Evolutionary conservation across 1,140 invertebrate genomes (phyloP), one percentile per base, ranked within the genome.

Genomic region (Polyergus mexicanus): DNA sequence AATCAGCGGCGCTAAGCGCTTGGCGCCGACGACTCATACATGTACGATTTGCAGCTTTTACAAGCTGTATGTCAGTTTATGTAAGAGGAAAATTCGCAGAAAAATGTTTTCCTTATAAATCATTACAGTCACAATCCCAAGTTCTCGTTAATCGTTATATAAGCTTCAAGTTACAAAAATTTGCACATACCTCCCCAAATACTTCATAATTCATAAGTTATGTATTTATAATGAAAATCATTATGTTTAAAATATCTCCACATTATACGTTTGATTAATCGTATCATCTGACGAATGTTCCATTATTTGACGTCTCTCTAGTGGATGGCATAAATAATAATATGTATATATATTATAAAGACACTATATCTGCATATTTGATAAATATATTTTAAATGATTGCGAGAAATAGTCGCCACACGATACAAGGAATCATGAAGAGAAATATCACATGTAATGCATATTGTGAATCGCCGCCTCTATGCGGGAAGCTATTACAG

Each of bases 1-100:
- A 88, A 88, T 89, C 88, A 89, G 63, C 41, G 86, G 83, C 83
- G 75, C 81, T 89, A 80, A 80, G 74, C 81, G 22, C 41, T 81
- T 69, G 83, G 72, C 86, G 88, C 83, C 75, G n/a, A 16, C 38
- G 16, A 58, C 32, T 60, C 38, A 76, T 65, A n/a, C 19, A 7
- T 22, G 22, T 16, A 0, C 44, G 16, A 19, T 16, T 10, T 16
- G 35, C 22, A 58, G 16, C 19, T 7, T 44, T 44, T 0, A 22
- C 10, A 38, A 16, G 13, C 32, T 25, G 4, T 32, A 62, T 13
- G n/a, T n/a, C 35, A 22, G 44, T 41, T 77, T 66, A 19, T 11
- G 28, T 7, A 51, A 35, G 60, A 35, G 35, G 56, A 32, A 65
- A 25, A 60, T 41, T 74, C 5, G 25, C 13, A 10, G 71, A 58